Percentiles rank a stretch among this genome's conserved stretches.
phyloP scores from a whole-genome alignment of 2,888 invertebrate species.

The Deilephila porcellus region DNA sequence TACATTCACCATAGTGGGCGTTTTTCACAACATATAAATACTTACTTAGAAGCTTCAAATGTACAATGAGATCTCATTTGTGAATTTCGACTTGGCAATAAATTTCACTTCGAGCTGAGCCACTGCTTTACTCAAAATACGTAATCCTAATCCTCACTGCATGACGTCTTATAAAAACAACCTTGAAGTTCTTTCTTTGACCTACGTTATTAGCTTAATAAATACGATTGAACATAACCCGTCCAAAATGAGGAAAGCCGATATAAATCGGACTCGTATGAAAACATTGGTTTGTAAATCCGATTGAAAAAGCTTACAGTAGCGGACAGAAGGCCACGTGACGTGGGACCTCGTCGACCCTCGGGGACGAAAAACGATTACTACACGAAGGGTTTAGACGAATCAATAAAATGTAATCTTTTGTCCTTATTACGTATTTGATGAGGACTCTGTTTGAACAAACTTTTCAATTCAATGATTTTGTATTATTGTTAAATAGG shows the following conservation, averaged over 20 bases:
- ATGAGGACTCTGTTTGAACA: constrained; percentile 27
- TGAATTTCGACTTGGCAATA: too few relatives aligned
- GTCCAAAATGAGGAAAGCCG: not conserved
- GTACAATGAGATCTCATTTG: too few relatives aligned
- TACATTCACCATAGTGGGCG: too few relatives aligned
- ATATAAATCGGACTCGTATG: not conserved
- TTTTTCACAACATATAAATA: too few relatives aligned
- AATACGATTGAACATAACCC: not conserved
- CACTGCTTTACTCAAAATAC: too few relatives aligned
- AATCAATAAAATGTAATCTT: constrained; percentile 30
- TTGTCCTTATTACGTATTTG: constrained; percentile 28
- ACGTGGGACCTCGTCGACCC: constrained; percentile 20
- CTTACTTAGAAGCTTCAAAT: too few relatives aligned
- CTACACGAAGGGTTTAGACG: constrained; percentile 14
- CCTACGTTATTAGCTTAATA: not conserved
- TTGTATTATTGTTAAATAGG: not conserved
- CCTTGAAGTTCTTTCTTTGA: not conserved
- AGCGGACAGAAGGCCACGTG: constrained; percentile 3
- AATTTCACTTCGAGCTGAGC: too few relatives aligned
- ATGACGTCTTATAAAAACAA: too few relatives aligned
- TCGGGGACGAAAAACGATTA: constrained; percentile 27
- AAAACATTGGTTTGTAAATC: constrained; percentile 25
- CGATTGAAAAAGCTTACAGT: constrained; percentile 18
- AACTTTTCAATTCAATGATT: constrained; percentile 7
- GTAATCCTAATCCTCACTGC: too few relatives aligned